Conservation (phyloP, 2,888 invertebrate genomes). For the Criorhina ranunculi region DNA sequence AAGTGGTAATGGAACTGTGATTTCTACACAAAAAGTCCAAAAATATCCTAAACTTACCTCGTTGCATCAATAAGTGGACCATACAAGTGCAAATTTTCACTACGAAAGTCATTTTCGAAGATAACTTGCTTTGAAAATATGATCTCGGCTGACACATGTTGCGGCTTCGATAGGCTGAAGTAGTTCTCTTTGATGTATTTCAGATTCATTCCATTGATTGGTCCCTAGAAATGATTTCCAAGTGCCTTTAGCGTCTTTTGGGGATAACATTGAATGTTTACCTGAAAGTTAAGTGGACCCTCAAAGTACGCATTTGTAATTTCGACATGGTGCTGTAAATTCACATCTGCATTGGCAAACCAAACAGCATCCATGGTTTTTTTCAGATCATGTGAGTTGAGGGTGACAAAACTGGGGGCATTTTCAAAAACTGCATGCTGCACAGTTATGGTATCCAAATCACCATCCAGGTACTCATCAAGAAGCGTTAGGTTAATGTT, state of each 20-base stretch:
- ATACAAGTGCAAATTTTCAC: constrained; percentile 80
- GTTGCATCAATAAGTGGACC: constrained; percentile 80
- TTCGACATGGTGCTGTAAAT: constrained; percentile 78
- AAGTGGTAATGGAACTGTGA: too few relatives aligned
- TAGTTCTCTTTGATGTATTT: constrained; percentile 85
- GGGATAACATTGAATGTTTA: constrained; percentile 71
- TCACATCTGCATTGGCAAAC: constrained; percentile 84
- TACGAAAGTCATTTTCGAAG: constrained; percentile 82
- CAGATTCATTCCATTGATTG: constrained; percentile 85
- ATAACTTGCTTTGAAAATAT: constrained; percentile 83
- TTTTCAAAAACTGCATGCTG: constrained; percentile 84
- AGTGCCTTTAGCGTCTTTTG: constrained; percentile 77
- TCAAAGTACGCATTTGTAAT: constrained; percentile 79
- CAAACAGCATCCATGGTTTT: constrained; percentile 84
- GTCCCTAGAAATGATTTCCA: constrained; percentile 82
- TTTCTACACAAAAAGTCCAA: too few relatives aligned
- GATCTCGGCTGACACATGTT: constrained; percentile 84
- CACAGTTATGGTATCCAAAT: constrained; percentile 79
- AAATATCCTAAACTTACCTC: constrained; percentile 79
- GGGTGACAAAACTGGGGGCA: constrained; percentile 83
- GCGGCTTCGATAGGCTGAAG: constrained; percentile 85
- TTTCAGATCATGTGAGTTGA: constrained; percentile 83
- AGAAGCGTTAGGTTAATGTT: constrained; percentile 78
- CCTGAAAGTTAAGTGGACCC: constrained; percentile 81
- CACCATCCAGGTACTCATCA: constrained; percentile 77